Conservation (phyloP, 2,797 vertebrate genomes). For the Iguana delicatissima region DNA sequence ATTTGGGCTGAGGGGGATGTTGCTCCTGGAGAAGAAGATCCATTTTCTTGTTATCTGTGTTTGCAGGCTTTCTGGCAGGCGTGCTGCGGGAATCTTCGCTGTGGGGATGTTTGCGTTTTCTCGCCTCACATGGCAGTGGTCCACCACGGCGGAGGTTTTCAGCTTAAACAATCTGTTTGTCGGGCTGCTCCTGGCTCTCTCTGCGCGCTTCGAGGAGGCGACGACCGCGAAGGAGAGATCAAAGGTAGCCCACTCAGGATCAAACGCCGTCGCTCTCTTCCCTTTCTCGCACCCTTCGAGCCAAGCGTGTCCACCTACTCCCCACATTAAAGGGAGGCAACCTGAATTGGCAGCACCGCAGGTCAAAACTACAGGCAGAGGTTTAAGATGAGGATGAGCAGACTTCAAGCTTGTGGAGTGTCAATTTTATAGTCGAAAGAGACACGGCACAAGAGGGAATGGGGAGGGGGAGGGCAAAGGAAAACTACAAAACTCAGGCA, state of each 20-base stretch:
- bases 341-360: too few relatives aligned
- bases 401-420: too few relatives aligned
- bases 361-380: not conserved
- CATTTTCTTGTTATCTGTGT: conserved; percentile 84
- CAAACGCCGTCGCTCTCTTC: conserved; percentile 40
- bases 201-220: conserved; percentile 86
- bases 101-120: conserved; percentile 94
- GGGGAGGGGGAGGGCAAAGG: too few relatives aligned
- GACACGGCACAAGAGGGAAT: too few relatives aligned
- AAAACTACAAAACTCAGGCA: too few relatives aligned
- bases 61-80: conserved; percentile 90
- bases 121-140: conserved; percentile 97
- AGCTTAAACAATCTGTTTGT: conserved; percentile 98
- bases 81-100: conserved; percentile 91
- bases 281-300: not conserved
- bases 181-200: conserved; percentile 90
- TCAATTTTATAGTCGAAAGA: too few relatives aligned
- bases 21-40: conserved; percentile 82
- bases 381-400: not conserved
- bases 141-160: conserved; percentile 94
- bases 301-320: not conserved
- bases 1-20: not conserved
- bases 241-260: conserved; percentile 86
- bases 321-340: not conserved
- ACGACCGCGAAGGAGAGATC: conserved; percentile 84